Conservation (phyloP, 2,113 vertebrate species). For the Macrotus californicus region DNA sequence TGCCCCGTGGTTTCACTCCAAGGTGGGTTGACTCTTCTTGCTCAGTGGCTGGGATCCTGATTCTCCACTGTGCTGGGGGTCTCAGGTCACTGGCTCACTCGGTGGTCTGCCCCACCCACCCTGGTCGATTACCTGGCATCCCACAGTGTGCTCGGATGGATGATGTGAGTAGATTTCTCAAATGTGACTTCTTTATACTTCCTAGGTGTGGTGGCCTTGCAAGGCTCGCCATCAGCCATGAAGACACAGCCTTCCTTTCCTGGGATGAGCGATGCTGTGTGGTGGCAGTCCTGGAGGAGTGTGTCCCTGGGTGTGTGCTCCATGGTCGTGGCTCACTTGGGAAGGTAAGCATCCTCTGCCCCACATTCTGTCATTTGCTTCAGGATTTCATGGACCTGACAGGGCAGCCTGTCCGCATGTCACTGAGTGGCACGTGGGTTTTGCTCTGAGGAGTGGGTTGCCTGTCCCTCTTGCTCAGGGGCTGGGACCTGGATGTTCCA, state of each 20-base stretch:
- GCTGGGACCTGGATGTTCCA: fast-evolving
- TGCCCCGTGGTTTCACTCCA: neutral
- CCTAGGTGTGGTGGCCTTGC: neutral
- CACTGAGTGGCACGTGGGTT: neutral
- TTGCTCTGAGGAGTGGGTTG: neutral
- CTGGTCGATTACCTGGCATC: neutral
- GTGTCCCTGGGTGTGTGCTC: neutral
- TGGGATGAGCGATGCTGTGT: too few species aligned
- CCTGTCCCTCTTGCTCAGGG: neutral
- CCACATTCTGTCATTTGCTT: neutral
- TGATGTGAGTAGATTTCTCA: neutral
- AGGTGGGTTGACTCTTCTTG: neutral
- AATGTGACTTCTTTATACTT: neutral
- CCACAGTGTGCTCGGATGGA: too few species aligned
- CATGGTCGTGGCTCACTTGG: fast-evolving
- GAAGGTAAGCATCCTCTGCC: neutral
- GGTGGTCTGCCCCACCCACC: too few species aligned
- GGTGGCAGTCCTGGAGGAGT: too few species aligned
- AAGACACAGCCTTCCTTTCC: fast-evolving
- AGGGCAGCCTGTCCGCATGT: neutral
- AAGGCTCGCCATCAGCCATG: neutral
- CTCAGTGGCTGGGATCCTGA: neutral
- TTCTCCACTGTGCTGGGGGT: neutral
- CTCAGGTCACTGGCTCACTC: neutral
- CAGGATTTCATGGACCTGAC: neutral